Evolutionary conservation across 2,797 vertebrate genomes (phyloP), one percentile per base, ranked within the genome.

Genomic region (Spea hammondii): DNA sequence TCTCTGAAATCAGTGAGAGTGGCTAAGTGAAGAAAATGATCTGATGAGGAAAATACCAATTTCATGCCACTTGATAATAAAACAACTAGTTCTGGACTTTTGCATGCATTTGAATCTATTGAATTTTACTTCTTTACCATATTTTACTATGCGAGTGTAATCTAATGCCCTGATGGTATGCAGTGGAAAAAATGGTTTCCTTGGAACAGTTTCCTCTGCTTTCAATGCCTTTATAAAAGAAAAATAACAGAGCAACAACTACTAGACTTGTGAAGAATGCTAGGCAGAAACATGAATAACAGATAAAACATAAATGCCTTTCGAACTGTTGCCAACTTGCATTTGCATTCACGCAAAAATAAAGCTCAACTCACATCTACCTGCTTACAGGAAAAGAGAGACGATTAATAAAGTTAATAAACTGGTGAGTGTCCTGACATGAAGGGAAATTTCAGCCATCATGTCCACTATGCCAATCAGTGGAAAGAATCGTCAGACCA

Each of bases 61-160:
- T 76, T 80, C 59, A 70, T 71, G 68, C 57, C 14, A n/a, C 50
- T 76, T 80, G 60, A 80, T 76, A 80, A 80, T 76, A 65, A 71
- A 80, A 71, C 57, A 74, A 51, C 65, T 45, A 68, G 54, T 70
- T 69, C 13, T 59, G 47, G 44, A 10, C 10, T 11, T 75, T 71
- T 76, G 50, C 50, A 75, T 70, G 46, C 48, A 54, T 75, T 65
- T 70, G 75, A 46, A 70, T 55, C 44, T 60, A 74, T 44, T 65
- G 50, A 49, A 45, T 79, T 79, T 6, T 62, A 7, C 59, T 62
- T 6, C n/a, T 53, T 53, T 6, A 53, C 10, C 51, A 53, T 7
- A 53, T 53, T 11, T 11, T 53, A 11, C 1, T 53, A 62, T 17
- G 59, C 17, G 32, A 62, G n/a, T 62, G 59, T 32, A 62, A 14